Evolutionary conservation across 2,113 vertebrate genomes (phyloP).

Genomic region (Pterocles orientalis): DNA sequence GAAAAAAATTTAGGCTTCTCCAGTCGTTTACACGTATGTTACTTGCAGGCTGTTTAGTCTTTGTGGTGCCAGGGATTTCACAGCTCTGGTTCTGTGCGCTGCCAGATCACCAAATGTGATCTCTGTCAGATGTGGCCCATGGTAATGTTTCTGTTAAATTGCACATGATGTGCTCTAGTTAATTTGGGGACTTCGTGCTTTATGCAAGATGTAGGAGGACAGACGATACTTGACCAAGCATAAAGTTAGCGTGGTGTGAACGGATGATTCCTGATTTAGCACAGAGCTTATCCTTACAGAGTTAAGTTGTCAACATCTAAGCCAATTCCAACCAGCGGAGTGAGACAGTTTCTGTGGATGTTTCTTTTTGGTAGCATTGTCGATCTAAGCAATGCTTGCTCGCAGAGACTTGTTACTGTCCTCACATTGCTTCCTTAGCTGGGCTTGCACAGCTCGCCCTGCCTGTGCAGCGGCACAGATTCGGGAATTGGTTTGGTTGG

Average conservation of each 20-base stretch:
- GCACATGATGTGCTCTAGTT: neutral
- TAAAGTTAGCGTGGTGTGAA: neutral
- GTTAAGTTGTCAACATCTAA: slow-evolving; percentile 18
- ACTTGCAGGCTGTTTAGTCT: neutral
- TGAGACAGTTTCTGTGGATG: neutral
- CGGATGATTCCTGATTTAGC: slow-evolving; percentile 15
- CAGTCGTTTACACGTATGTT: neutral
- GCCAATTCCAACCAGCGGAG: neutral
- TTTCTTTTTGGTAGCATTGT: neutral
- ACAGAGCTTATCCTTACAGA: slow-evolving; percentile 5
- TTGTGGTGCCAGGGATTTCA: neutral
- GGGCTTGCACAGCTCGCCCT: fast-evolving
- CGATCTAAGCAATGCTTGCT: neutral
- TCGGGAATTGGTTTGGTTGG: neutral
- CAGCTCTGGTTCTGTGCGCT: neutral
- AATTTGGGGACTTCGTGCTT: neutral
- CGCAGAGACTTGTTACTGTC: neutral
- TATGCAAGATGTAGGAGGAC: neutral
- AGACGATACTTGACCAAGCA: slow-evolving; percentile 11
- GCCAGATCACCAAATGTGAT: neutral
- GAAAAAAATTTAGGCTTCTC: neutral
- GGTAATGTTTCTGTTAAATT: neutral
- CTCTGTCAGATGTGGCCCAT: neutral
- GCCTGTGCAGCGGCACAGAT: neutral
- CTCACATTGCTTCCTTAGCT: neutral